Evolutionary conservation across 2,797 vertebrate genomes (phyloP).

Genomic region (Echiichthys vipera): DNA sequence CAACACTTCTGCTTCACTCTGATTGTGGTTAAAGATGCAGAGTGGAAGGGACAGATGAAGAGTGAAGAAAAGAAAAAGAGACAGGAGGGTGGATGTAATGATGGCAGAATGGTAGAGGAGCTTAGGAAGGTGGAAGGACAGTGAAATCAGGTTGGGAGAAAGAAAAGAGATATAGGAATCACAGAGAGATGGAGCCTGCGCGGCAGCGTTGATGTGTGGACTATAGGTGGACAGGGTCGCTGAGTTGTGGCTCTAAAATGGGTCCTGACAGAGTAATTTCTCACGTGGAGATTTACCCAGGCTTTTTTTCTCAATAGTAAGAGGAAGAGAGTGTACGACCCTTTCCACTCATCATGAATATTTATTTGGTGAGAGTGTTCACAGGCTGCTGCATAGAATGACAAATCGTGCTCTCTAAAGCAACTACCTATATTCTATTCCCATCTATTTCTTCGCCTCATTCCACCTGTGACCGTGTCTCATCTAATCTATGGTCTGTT

Average conservation of each 20-base stretch:
- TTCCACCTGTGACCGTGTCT: slow-evolving; percentile 45
- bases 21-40: slow-evolving; percentile 33
- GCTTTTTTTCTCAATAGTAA: slow-evolving; percentile 55
- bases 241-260: slow-evolving; percentile 80
- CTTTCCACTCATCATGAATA: slow-evolving; percentile 81
- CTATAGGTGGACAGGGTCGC: slow-evolving; percentile 72
- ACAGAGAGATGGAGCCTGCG: slow-evolving; percentile 43
- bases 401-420: slow-evolving; percentile 68
- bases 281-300: slow-evolving; percentile 79
- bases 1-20: slow-evolving; percentile 22
- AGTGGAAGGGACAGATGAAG: slow-evolving; percentile 40
- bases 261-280: slow-evolving; percentile 82
- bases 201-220: slow-evolving; percentile 69
- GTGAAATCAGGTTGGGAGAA: slow-evolving; percentile 19
- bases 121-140: slow-evolving; percentile 21
- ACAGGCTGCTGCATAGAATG: slow-evolving; percentile 68
- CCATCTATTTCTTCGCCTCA: slow-evolving; percentile 50
- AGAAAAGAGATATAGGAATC: slow-evolving; percentile 48
- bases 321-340: slow-evolving; percentile 68
- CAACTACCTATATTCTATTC: slow-evolving; percentile 60
- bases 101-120: slow-evolving; percentile 36
- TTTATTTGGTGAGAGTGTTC: slow-evolving; percentile 74
- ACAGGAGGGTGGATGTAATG: slow-evolving; percentile 56
- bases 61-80: slow-evolving; percentile 19
- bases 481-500: slow-evolving; percentile 34